Conservation (phyloP, 2,113 vertebrate genomes). For the Scomber japonicus region DNA sequence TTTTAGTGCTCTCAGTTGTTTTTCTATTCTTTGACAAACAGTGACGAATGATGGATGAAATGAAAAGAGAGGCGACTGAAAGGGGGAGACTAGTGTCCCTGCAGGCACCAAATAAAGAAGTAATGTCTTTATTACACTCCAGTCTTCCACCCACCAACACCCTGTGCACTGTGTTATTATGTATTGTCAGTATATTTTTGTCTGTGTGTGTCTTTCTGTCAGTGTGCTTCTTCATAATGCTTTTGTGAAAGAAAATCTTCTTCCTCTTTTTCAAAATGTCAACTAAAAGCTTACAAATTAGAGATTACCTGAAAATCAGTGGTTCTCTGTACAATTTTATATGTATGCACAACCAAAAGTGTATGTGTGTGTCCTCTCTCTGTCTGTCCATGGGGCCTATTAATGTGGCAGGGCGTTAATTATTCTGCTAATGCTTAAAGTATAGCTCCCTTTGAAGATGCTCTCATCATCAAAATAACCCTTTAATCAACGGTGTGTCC, state of each 20-base stretch:
- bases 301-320: background rate
- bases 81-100: constrained; percentile 35
- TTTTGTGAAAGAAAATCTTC: background rate
- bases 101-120: constrained; percentile 49
- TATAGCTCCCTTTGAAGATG: constrained; percentile 70
- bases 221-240: background rate
- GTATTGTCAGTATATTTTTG: constrained; percentile 12
- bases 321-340: background rate
- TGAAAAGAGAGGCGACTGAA: constrained; percentile 50
- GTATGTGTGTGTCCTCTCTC: constrained; percentile 26
- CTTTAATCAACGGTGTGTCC: constrained; percentile 74
- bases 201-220: background rate
- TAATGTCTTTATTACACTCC: constrained; percentile 52
- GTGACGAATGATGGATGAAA: constrained; percentile 72
- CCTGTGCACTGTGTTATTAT: constrained; percentile 11
- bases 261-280: background rate
- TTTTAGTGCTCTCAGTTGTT: constrained; percentile 62
- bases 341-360: background rate
- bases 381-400: constrained; percentile 42
- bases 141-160: constrained; percentile 23
- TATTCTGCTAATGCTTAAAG: constrained; percentile 71
- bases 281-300: background rate
- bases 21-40: constrained; percentile 68
- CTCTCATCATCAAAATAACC: constrained; percentile 63
- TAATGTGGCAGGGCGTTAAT: constrained; percentile 62